Evolutionary conservation across 2,113 vertebrate genomes (phyloP).

Genomic region (Apistogramma diplotaenia): DNA sequence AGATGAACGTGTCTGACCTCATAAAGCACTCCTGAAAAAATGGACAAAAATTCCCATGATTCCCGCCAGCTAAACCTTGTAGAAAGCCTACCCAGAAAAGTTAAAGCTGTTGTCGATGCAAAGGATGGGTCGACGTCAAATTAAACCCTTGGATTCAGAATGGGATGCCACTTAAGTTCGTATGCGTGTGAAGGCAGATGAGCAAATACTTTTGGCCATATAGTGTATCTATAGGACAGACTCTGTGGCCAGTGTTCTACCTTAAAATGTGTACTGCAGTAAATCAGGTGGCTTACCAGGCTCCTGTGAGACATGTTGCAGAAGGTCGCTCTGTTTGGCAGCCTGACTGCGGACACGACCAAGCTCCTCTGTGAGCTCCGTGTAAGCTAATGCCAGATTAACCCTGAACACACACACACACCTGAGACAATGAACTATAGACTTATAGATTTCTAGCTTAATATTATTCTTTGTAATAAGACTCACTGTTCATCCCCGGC

Average conservation of each 20-base stretch:
- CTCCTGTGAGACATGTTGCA: constrained; percentile 81
- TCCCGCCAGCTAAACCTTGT: no score
- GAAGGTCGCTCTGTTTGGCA: constrained; percentile 83
- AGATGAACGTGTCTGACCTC: no score
- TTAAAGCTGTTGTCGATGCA: no score
- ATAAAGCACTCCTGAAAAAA: no score
- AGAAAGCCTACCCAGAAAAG: no score
- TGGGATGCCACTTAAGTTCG: no score
- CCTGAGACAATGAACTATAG: neutral
- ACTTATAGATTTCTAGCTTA: neutral
- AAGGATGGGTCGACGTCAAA: no score
- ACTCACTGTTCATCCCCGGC: constrained; percentile 92
- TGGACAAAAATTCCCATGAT: no score
- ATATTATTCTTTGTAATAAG: neutral
- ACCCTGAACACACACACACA: constrained; percentile 72
- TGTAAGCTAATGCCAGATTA: constrained; percentile 89
- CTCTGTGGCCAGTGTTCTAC: neutral
- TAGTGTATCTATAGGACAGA: neutral
- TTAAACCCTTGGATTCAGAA: no score
- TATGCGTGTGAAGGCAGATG: no score
- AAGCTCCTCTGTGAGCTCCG: constrained; percentile 88
- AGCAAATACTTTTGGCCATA: no score
- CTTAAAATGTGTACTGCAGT: neutral
- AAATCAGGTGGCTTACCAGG: constrained; percentile 23
- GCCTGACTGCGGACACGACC: constrained; percentile 80